Evolutionary conservation across 2,113 vertebrate species (phyloP).

Genomic region (Gnathonemus longibarbis): DNA sequence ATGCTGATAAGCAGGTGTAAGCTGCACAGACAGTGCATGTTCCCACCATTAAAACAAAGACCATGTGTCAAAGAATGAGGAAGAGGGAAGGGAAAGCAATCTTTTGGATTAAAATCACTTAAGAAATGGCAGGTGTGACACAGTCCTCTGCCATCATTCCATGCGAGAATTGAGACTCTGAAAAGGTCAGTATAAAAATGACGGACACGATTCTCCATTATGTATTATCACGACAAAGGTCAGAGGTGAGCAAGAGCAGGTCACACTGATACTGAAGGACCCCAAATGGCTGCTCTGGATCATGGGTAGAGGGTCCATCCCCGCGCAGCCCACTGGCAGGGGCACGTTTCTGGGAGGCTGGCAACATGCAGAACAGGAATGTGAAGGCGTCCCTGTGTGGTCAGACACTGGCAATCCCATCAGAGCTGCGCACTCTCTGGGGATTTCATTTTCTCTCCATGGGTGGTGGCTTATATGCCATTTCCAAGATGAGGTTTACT

Average conservation of each 20-base stretch:
- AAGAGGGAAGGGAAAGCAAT: background rate
- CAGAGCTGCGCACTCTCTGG: background rate
- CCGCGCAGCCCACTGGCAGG: background rate
- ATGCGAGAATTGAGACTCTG: background rate
- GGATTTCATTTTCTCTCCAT: slow-evolving; percentile 6
- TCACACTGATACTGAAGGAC: background rate
- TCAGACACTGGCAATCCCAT: background rate
- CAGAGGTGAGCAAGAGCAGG: background rate
- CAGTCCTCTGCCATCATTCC: too few relatives aligned
- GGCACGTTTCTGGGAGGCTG: background rate
- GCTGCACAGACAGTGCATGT: background rate
- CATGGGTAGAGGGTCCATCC: background rate
- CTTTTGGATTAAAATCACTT: background rate
- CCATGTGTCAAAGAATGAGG: background rate
- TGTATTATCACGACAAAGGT: background rate
- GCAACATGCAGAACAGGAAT: background rate
- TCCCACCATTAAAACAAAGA: background rate
- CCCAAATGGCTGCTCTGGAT: background rate
- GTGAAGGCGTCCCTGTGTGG: background rate
- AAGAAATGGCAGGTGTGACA: background rate
- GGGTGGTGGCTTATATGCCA: background rate
- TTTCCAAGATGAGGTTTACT: background rate
- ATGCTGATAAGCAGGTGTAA: background rate
- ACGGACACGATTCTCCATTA: background rate
- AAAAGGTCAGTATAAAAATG: background rate